Percentiles rank a stretch among this genome's conserved stretches.
Evolutionary conservation across 2,888 invertebrate genomes (phyloP).

Genomic region (Trachelus iudaicus): DNA sequence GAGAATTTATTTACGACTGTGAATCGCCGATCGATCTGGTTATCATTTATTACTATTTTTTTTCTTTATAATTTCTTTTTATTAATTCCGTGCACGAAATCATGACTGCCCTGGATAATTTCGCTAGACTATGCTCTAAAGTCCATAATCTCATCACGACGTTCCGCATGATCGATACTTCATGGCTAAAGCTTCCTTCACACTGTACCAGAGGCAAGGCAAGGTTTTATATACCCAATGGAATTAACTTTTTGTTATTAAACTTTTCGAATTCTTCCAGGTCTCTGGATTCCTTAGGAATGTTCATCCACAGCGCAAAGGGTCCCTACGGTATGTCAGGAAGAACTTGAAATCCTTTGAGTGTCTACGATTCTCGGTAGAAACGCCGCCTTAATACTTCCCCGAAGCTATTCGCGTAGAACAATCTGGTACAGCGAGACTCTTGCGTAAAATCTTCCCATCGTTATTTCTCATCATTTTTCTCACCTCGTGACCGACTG

Average conservation of each 20-base stretch:
- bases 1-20: not conserved
- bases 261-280: not conserved
- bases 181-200: not conserved
- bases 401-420: not conserved
- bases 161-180: conserved; percentile 6
- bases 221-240: not conserved
- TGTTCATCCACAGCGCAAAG: not conserved
- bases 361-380: not conserved
- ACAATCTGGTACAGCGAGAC: not conserved
- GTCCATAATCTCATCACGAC: not conserved
- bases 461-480: conserved; percentile 13
- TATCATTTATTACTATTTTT: not conserved
- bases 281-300: not conserved
- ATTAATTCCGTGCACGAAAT: not conserved
- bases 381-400: not conserved
- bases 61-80: not conserved
- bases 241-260: not conserved
- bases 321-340: not conserved
- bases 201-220: not conserved
- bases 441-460: conserved; percentile 1
- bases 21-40: not conserved
- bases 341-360: not conserved
- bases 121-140: not conserved
- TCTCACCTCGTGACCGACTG: conserved; percentile 49
- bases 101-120: not conserved